Base-by-base conservation (phyloP, 2,888 invertebrate species). In the Adelphocoris suturalis region DNA sequence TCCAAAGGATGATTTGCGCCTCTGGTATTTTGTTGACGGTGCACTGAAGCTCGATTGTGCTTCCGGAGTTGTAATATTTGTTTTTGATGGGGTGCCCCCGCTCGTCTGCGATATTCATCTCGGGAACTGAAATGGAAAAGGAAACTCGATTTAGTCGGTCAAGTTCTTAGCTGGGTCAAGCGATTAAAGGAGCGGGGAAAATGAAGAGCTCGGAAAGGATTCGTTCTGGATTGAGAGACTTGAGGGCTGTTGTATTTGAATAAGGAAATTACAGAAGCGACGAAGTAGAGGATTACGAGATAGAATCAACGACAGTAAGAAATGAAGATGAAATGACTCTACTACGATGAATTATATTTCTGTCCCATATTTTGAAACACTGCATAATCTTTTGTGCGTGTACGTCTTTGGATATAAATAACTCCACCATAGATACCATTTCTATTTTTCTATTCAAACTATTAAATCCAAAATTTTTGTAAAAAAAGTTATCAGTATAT, bases 31-130 rank as follows among this genome's bases (percentile, higher is more conserved):
- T 96, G 92, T 96, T 96, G 87, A 97, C 96, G 92, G 96, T 95
- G 93, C 97, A 97, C 92, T 96, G 95, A 90, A 97, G 94, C 93
- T 97, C 97, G 92, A 97, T 96, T 92, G 97, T 97, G 92, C 96
- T 96, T 52, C 97, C 97, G 92, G 96, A 96, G 93, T 97, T 97
- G 94, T 97, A 97, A 93, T 96, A 96, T 94, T 97, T 97, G 94
- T 97, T 97, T 91, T 95, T 95, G 0, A 96, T 95, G 61, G 96
- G 95, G 52, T 96, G 95, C 19, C 97, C 97, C 92, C 96, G 95
- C 92, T 97, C 97, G 93, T 97, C 97, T 81, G 96, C 95, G 92
- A 97, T 97, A 93, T 96, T 96, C 92, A 97, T 96, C 93, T 96
- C 96, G 92, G 97, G 97, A 93, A 97, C 97, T 97, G 95, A 76